Conservation (phyloP, 2,797 vertebrate genomes). For the Sebastes flavidus region DNA sequence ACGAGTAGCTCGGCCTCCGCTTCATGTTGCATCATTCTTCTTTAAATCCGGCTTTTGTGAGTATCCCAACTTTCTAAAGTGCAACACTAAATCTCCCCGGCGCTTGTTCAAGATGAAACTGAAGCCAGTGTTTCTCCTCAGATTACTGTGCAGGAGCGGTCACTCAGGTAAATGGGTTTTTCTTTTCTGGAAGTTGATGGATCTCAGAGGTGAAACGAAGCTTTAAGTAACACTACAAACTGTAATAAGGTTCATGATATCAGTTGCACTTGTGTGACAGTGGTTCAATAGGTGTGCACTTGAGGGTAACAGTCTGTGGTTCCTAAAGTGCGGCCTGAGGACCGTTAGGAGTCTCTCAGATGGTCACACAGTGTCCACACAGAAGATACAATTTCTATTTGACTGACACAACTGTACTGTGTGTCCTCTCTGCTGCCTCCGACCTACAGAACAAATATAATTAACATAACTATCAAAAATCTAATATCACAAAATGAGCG, state of each 20-base stretch:
- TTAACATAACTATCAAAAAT: background rate
- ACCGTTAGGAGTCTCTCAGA: background rate
- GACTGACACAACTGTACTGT: background rate
- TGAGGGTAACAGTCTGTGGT: background rate
- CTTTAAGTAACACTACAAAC: background rate
- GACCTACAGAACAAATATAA: background rate
- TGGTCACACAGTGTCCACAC: background rate
- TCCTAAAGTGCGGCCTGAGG: background rate
- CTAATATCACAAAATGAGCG: background rate
- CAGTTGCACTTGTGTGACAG: background rate
- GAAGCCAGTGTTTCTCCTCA: background rate
- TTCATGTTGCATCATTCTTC: background rate
- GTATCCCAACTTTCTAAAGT: background rate
- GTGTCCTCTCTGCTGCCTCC: background rate
- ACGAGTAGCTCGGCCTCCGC: background rate
- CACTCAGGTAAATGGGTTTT: background rate
- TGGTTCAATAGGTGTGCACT: background rate
- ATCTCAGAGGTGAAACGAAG: background rate
- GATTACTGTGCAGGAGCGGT: background rate
- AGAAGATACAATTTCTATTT: background rate
- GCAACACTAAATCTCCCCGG: background rate
- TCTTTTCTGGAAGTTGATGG: background rate
- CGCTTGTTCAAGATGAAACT: background rate
- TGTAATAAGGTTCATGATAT: background rate
- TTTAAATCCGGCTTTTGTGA: background rate